Evolutionary conservation across 2,888 invertebrate genomes (phyloP), one percentile per base, ranked within the genome.

Genomic region (Eretmocerus hayati): DNA sequence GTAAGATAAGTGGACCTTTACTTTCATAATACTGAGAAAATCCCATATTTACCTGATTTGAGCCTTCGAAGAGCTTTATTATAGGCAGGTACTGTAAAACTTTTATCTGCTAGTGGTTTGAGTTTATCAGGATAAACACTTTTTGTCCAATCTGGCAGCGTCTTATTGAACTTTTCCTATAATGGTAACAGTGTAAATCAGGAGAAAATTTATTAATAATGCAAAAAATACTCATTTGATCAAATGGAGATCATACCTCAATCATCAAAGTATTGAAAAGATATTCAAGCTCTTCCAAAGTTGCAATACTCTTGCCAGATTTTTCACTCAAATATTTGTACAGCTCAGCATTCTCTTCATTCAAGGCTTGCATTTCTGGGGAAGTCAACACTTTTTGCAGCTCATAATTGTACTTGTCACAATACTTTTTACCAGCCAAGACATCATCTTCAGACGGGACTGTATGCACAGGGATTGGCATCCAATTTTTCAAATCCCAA

Each of bases 401-500:
- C 47, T 84, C 80, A 53, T 73, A 73, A 6, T 81, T 72, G 59
- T 83, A 87, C 32, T 79, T 78, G 0, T 82, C 77, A 62, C 91
- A 92, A 11, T 76, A 69, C 57, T 79, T 81, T 61, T 82, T 80
- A 39, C 72, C 77, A 2, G 77, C 73, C 5, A 85, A 61, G 35
- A 87, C 63, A 61, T 77, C 70, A 73, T 92, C 91, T 1, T 65
- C 62, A 59, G 81, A 77, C 0, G 85, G 82, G 2, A 72, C 59
- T 0, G 87, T 84, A 59, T 87, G 87, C 1, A 89, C 77, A 0
- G 89, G 87, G 58, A 89, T 83, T 0, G 88, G 88, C 68, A 87
- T 86, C 88, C 88, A 89, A 36, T 70, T 61, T 4, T 86, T 65
- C 15, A 73, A 61, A 58, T 84, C 75, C 86, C 87, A 88, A 1